Base-by-base conservation (phyloP, 2,888 invertebrate species). In the Rhagium mordax region DNA sequence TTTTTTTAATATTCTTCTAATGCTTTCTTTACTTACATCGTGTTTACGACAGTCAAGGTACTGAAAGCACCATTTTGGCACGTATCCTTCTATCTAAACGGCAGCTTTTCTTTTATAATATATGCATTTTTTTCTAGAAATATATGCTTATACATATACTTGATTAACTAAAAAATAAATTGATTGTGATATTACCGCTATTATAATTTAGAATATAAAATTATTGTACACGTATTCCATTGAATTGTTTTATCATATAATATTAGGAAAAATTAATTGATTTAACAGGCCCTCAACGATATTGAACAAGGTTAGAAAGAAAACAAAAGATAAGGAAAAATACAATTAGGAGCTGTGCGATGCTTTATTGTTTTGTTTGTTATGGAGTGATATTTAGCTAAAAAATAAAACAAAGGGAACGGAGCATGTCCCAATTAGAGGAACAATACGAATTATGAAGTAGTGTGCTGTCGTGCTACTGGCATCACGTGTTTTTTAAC, bases 381-480 rank as follows among this genome's bases (percentile, higher is more conserved):
- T 78, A 79, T 81, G 79, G 81, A 77, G 79, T 79, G 76, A 84
- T 84, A 84, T 85, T 85, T 84, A 83, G 79, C 78, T 82, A 82
- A 83, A 84, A 79, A 71, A 74, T 57, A 82, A 81, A 83, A 84
- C 83, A 84, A 81, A 81, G 81, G 78, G 78, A 82, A 78, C 73
- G 78, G 29, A 78, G 81, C 79, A 75, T 81, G 81, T 81, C 79
- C 84, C 84, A 85, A 85, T 85, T 85, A 85, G 80, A 78, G 78
- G 77, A 80, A 84, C 82, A 81, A 81, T 81, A 78, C 73, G 74
- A 75, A 78, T 79, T 74, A 74, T 78, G 76, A 74, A 79, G 77
- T 76, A 77, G 77, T 74, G 75, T 73, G 70, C 55, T 66, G 75
- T 71, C 74, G 69, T 69, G 74, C 65, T 67, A 61, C 72, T 74